Conservation (phyloP, 2,113 vertebrate genomes). For the Bubo bubo region DNA sequence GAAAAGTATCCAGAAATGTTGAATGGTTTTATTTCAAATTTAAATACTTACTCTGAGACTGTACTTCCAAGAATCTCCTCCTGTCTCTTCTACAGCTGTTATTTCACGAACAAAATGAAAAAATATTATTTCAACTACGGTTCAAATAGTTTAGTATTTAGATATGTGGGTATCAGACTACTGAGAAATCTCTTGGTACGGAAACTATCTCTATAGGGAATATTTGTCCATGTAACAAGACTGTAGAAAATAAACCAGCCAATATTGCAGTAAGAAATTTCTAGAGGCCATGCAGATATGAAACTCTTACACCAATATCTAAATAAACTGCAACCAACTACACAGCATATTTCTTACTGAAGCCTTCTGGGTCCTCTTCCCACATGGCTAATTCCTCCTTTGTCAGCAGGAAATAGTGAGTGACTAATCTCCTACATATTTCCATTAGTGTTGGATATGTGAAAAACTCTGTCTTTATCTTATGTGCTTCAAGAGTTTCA, state of each 20-base stretch:
- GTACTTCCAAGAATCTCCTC: slow-evolving; percentile 98
- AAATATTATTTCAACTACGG: background rate
- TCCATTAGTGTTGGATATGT: slow-evolving; percentile 92
- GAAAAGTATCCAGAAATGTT: background rate
- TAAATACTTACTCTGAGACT: slow-evolving; percentile 89
- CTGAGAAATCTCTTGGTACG: background rate
- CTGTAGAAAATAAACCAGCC: background rate
- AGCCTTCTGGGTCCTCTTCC: slow-evolving; percentile 98
- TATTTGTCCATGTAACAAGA: background rate
- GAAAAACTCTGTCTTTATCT: slow-evolving; percentile 94
- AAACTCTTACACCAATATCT: background rate
- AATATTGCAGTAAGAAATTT: background rate
- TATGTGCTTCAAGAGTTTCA: slow-evolving; percentile 94
- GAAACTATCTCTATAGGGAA: background rate
- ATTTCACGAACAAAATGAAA: slow-evolving; percentile 25
- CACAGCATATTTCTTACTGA: slow-evolving; percentile 80
- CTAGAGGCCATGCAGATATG: background rate
- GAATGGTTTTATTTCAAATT: background rate
- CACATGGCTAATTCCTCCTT: slow-evolving; percentile 95
- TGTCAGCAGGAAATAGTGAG: slow-evolving; percentile 93
- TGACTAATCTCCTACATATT: slow-evolving; percentile 92
- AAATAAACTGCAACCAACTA: background rate
- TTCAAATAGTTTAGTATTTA: background rate
- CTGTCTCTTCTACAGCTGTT: slow-evolving; percentile 91
- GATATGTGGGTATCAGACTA: background rate